A percentile compares a stretch with the other conserved stretches of the same genome.
Conservation (phyloP, 2,797 vertebrate species). For the Tokudaia muenninki region DNA sequence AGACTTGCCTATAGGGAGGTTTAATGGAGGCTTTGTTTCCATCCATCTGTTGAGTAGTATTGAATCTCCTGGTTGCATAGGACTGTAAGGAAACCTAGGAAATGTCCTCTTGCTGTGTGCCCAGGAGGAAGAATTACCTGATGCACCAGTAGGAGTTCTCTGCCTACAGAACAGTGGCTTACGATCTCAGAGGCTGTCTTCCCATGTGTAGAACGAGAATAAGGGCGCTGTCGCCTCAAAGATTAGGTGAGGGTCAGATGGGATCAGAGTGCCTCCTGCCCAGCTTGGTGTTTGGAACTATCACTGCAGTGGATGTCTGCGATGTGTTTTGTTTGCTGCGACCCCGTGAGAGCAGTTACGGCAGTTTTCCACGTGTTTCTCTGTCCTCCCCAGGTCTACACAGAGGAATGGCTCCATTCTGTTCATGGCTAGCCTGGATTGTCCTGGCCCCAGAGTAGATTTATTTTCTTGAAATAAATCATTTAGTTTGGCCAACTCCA, state of each 20-base stretch:
- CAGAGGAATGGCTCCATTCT: conserved; percentile 22
- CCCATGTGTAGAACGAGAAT: not conserved
- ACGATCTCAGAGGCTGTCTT: conserved; percentile 32
- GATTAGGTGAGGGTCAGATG: not conserved
- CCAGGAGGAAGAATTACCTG: not conserved
- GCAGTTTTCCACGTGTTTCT: conserved; percentile 20
- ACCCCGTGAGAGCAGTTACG: not conserved
- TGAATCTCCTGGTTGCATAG: not conserved
- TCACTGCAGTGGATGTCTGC: not conserved
- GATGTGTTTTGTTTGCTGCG: not conserved
- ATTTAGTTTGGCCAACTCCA: conserved; percentile 67
- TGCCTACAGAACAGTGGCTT: not conserved
- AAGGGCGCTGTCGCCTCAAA: not conserved
- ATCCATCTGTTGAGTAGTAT: not conserved
- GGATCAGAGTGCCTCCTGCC: not conserved
- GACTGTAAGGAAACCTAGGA: not conserved
- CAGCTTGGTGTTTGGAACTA: not conserved
- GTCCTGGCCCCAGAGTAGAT: conserved; percentile 59
- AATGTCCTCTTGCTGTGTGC: not conserved
- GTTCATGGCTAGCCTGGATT: conserved; percentile 56
- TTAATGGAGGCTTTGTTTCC: not conserved
- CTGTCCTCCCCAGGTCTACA: not conserved
- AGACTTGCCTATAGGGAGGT: not conserved
- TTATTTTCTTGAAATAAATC: conserved; percentile 77
- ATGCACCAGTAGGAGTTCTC: not conserved